Percentiles rank a stretch among this genome's conserved stretches.
Conservation (phyloP, 2,113 vertebrate genomes). For the Nycticryphes semicollaris region DNA sequence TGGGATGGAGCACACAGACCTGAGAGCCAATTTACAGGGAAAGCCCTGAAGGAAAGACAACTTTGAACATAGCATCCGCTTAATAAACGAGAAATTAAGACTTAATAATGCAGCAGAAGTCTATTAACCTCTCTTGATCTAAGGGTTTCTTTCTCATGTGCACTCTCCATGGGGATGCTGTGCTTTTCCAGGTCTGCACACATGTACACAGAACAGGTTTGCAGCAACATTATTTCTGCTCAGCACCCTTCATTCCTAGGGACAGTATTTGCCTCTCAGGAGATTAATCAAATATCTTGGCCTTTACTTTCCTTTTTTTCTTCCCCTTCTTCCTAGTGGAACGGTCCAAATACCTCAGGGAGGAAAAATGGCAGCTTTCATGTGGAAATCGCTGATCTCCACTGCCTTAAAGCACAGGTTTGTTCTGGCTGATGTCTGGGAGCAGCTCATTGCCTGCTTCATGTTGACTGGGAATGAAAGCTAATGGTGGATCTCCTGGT, state of each 20-base stretch:
- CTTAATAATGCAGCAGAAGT: conserved; percentile 77
- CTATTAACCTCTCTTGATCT: conserved; percentile 79
- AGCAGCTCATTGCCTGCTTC: background rate
- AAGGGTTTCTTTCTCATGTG: conserved; percentile 33
- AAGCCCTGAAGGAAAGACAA: conserved; percentile 71
- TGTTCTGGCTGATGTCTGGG: background rate
- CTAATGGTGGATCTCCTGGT: background rate
- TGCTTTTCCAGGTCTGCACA: conserved; percentile 22
- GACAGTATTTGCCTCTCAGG: background rate
- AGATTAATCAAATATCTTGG: background rate
- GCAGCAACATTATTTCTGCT: background rate
- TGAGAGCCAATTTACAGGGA: conserved; percentile 71
- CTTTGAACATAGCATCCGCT: conserved; percentile 61
- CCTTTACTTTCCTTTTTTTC: background rate
- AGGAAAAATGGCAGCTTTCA: background rate
- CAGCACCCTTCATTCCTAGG: background rate
- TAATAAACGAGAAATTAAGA: conserved; percentile 79
- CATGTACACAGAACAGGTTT: background rate
- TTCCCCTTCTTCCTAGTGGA: background rate
- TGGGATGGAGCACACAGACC: conserved; percentile 11
- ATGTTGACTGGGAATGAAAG: background rate
- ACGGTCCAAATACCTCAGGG: background rate
- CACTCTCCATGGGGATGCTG: conserved; percentile 34
- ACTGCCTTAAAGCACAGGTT: background rate
- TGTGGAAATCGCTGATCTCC: background rate